These are phyloP conservation scores for Eidolon helvum DNA, from an alignment of 2,113 vertebrate species.

Conservation along the genomic window DNA sequence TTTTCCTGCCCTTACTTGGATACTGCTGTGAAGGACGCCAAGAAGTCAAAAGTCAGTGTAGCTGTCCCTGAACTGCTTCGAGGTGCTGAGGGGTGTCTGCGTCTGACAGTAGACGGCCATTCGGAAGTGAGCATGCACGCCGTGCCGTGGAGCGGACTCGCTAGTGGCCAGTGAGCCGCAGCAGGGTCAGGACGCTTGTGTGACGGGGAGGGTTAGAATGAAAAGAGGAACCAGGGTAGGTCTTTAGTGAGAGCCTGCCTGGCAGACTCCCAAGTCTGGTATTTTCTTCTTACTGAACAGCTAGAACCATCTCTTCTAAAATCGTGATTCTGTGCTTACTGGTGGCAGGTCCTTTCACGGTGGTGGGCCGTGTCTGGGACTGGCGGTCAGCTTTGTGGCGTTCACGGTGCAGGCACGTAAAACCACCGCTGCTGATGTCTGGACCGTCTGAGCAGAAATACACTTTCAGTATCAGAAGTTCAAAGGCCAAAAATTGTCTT, in stretches of 20 bases:
- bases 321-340: neutral
- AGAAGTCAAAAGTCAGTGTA: neutral
- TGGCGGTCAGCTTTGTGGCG: neutral
- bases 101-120: neutral
- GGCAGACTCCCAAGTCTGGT: neutral
- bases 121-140: neutral
- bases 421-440: neutral
- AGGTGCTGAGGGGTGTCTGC: neutral
- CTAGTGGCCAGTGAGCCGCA: neutral
- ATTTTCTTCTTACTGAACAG: neutral
- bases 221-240: neutral
- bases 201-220: neutral
- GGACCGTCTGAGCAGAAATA: neutral
- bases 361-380: neutral
- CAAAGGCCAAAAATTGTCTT: neutral
- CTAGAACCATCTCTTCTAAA: neutral
- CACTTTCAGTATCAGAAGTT: neutral
- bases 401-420: neutral
- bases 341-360: neutral
- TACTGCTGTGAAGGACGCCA: neutral
- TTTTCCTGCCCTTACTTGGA: neutral
- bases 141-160: no score
- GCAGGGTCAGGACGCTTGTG: neutral
- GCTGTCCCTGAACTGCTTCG: neutral
- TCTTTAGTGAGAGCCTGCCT: neutral